Percentiles rank a stretch among this genome's conserved stretches.
These are phyloP conservation scores for Drosophila novamexicana DNA, from an alignment of 1,140 invertebrate genomes.

Conservation along the genomic window DNA sequence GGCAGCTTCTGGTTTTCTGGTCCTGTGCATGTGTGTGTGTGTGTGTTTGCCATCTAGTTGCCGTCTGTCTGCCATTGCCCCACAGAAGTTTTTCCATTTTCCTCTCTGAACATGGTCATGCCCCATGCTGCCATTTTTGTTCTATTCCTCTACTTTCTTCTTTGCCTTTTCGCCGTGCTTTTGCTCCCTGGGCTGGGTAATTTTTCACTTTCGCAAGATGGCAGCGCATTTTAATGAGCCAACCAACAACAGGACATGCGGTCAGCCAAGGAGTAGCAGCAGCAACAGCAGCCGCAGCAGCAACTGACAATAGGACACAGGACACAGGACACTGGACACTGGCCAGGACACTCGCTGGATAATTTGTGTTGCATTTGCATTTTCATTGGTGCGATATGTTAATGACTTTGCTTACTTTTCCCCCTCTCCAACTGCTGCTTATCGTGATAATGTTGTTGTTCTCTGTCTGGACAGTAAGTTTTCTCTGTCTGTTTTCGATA, in stretches of 20 bases:
- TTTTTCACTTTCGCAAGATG: slow-evolving; percentile 83
- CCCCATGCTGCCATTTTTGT: background rate
- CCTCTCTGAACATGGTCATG: slow-evolving; percentile 26
- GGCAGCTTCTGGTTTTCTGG: background rate
- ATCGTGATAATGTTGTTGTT: slow-evolving; percentile 52
- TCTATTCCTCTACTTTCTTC: background rate
- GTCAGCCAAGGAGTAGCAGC: slow-evolving; percentile 29
- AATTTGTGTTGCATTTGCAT: slow-evolving; percentile 79
- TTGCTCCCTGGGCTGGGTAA: slow-evolving; percentile 57
- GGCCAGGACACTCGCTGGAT: slow-evolving; percentile 29
- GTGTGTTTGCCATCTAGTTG: background rate
- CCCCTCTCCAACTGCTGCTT: slow-evolving; percentile 16
- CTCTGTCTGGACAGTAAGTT: background rate
- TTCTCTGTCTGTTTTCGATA: slow-evolving; percentile 14
- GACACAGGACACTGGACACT: slow-evolving; percentile 9
- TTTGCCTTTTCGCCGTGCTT: slow-evolving; percentile 20
- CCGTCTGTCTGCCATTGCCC: slow-evolving; percentile 38
- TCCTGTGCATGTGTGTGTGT: background rate
- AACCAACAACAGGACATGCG: slow-evolving; percentile 42
- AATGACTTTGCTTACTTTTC: slow-evolving; percentile 75
- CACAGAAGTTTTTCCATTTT: slow-evolving; percentile 58
- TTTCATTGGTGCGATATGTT: slow-evolving; percentile 82
- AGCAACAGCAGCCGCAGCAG: background rate
- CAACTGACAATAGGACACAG: background rate
- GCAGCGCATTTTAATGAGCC: slow-evolving; percentile 81